Evolutionary conservation across 2,888 invertebrate genomes (phyloP), one percentile per base, ranked within the genome.

Genomic region (Danaus chrysippus): DNA sequence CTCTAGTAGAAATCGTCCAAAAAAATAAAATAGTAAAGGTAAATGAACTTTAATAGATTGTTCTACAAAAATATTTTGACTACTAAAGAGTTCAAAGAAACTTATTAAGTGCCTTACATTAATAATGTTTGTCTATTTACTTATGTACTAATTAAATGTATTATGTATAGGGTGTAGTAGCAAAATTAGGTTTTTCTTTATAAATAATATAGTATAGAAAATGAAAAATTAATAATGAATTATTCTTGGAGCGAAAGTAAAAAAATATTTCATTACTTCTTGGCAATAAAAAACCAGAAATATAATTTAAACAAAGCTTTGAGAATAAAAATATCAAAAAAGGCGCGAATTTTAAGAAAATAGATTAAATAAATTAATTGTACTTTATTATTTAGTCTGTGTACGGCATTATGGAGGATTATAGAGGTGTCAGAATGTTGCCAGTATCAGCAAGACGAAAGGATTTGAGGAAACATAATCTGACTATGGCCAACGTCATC

Each of bases 401-500:
- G 53, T 75, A 76, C 64, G 86, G 86, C 0, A 42, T 70, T 12
- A 68, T 83, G 53, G 78, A 81, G 73, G 84, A 88, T 59, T 79
- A 76, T 43, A 83, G 85, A 66, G 65, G 62, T 12, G 74, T 76
- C 0, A 82, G 74, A 58, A 76, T 81, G 0, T 12, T 87, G 17
- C 49, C 49, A 8, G 1, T 49, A 49, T 81, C 81, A 23, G 61
- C 71, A 0, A 79, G 84, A 69, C 78, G 90, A 58, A 72, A 68
- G 10, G 68, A 89, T 63, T 65, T 90, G n/a, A 78, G 75, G 56
- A 67, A 74, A 59, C 82, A 82, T 63, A 71, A 73, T 0, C 70
- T 89, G 0, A 87, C 84, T 0, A 82, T 89, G 80, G 79, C 74
- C 0, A 86, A 83, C 63, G 88, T 89, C 1, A 79, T 89, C 3